Base-by-base conservation (phyloP, 2,797 vertebrate species). In the Pantherophis vulpinus region DNA sequence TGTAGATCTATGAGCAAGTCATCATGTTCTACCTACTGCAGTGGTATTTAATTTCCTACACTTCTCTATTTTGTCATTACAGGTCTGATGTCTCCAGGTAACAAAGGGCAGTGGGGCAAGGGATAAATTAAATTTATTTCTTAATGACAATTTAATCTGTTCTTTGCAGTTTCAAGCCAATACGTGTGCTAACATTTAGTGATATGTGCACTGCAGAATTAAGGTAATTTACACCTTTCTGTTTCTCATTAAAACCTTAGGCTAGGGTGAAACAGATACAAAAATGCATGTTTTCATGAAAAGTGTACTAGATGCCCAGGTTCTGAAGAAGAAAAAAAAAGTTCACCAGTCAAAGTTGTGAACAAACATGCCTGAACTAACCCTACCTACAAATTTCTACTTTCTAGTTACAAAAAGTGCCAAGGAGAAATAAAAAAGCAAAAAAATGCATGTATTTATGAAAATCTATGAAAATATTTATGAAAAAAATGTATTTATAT, bases 301-400 rank as follows among this genome's bases (percentile, higher is more conserved):
- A 79, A 42, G 18, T 79, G 18, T 79, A 79, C 74, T 79, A 79
- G 3, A 79, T 79, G 18, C 8, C 18, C 18, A 11, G 1, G 8
- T 42, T 79, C 32, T 37, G 37, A 42, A 9, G 32, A 4, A 0
- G 5, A 4, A 0, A 1, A 51, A 18, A 9, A 37, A 79, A 0
- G 32, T 79, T 37, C 37, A 20, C 18, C 37, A 23, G 18, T 79
- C 74, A 37, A 79, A 79, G 23, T 20, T 79, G 18, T 32, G 18
- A 79, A 79, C 20, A 79, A 42, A 79, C 8, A 70, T 70, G 66
- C 14, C 66, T 18, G 5, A 70, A 70, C 66, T 70, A 70, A 32
- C n/a, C n/a, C n/a, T 70, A 32, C n/a, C 66, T 70, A 37, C 32
- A 42, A 79, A 42, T 79, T 79, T 79, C 74, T 23, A 79, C 1